Base-by-base conservation (phyloP, 30 jellyfish, hydroid and myxozoan genomes). In the Sanderia malayensis region DNA sequence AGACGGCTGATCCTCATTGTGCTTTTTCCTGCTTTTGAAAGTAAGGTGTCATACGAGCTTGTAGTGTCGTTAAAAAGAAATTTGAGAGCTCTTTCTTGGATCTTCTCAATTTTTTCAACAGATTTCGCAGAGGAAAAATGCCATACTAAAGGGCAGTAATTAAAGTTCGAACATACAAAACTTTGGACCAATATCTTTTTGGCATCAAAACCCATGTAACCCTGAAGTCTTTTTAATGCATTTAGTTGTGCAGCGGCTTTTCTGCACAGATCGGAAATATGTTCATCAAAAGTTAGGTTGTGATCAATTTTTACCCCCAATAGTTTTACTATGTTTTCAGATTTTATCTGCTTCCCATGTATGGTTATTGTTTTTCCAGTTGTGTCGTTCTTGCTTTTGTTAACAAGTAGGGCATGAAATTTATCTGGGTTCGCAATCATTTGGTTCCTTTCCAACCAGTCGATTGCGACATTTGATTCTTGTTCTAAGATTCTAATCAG, bases 341-440 rank as follows among this genome's bases (percentile, higher is more conserved):
- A 20, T 31, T n/a, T 0, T 20, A 61, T 61, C 30, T 0, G 18
- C 62, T 61, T 61, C 21, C 30, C 73, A n/a, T 28, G 47, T 23
- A 61, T 61, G 25, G 10, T 61, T 61, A 61, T 47, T 28, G 18
- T n/a, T 31, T 23, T 23, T 23, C 18, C 31, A 46, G 19, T 15
- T 23, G 25, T 61, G 73, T 61, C 45, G 30, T 25, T 20, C 30
- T 61, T 61, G 30, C 30, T 28, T 61, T 28, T 61, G 25, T 1
- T 61, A 10, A 61, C 44, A 61, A 61, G 25, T 23, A 8, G 25
- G 18, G 44, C 25, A 23, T 61, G 73, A 61, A 61, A 61, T 61
- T 61, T 61, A 20, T 61, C 45, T 61, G 73, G 73, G 30, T 61
- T 61, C 20, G n/a, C n/a, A n/a, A n/a, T n/a, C n/a, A n/a, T n/a